These are phyloP conservation scores for Habrosyne pyritoides DNA, from an alignment of 2,888 invertebrate genomes.

Conservation along the genomic window DNA sequence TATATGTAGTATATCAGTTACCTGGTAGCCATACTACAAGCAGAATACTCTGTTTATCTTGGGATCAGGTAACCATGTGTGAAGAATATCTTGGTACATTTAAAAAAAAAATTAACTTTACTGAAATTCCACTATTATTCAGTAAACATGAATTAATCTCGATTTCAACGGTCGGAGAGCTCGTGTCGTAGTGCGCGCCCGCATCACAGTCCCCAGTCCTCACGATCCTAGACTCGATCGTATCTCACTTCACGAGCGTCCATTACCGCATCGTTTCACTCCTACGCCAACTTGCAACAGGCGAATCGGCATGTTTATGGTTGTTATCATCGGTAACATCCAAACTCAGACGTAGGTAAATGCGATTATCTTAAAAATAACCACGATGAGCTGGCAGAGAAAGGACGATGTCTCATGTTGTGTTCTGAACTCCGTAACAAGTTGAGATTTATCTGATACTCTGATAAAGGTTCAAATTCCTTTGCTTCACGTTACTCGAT, in stretches of 20 bases:
- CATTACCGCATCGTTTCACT: slow-evolving; percentile 39
- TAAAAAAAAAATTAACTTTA: too few relatives aligned
- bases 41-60: too few relatives aligned
- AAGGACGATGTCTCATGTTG: background rate
- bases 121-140: slow-evolving; percentile 24
- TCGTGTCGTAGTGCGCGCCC: slow-evolving; percentile 35
- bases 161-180: slow-evolving; percentile 29
- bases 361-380: slow-evolving; percentile 4
- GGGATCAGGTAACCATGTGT: too few relatives aligned
- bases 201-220: slow-evolving; percentile 46
- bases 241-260: slow-evolving; percentile 52
- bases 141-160: slow-evolving; percentile 38
- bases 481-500: background rate
- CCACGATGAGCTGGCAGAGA: background rate
- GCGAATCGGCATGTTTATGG: slow-evolving; percentile 42
- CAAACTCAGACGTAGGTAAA: slow-evolving; percentile 7
- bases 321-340: slow-evolving; percentile 33
- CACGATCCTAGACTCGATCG: slow-evolving; percentile 55
- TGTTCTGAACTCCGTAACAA: background rate
- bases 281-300: slow-evolving; percentile 31
- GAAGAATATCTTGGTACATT: too few relatives aligned
- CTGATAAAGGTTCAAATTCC: background rate
- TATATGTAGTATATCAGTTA: too few relatives aligned
- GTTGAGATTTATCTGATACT: background rate
- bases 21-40: too few relatives aligned